These are phyloP conservation scores for Aphidius colemani DNA, from an alignment of 2,888 invertebrate genomes.

Conservation along the genomic window DNA sequence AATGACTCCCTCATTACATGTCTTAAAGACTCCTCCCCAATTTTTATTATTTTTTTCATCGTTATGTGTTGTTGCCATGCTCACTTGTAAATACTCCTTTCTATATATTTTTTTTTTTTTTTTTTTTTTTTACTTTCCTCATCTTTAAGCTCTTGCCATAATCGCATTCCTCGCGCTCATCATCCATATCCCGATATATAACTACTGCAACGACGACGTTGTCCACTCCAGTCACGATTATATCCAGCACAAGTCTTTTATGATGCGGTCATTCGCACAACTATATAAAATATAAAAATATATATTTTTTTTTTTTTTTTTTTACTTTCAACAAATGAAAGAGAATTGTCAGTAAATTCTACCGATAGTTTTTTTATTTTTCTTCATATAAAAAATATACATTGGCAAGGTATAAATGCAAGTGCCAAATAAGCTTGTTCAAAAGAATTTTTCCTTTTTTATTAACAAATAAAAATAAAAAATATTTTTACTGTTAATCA, in stretches of 20 bases:
- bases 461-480: no score
- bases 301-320: constrained; percentile 1
- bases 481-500: no score
- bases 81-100: neutral
- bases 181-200: constrained; percentile 33
- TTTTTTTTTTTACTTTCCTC: constrained; percentile 3
- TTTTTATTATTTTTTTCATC: constrained; percentile 3
- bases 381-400: no score
- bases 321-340: constrained; percentile 2
- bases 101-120: neutral
- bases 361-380: neutral
- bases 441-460: neutral
- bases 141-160: constrained; percentile 13
- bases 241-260: neutral
- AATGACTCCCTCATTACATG: neutral
- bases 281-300: constrained; percentile 1
- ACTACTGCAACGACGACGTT: constrained; percentile 26
- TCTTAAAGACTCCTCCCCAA: constrained; percentile 10
- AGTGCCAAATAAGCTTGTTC: neutral
- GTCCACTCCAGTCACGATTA: constrained; percentile 39
- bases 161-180: constrained; percentile 33
- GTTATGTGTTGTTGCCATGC: constrained; percentile 1
- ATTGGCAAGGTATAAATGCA: no score
- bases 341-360: neutral
- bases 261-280: constrained; percentile 3